Percentiles rank a stretch among this genome's conserved stretches.
Evolutionary conservation across 2,797 vertebrate species (phyloP).

Genomic region (Poecilia velifera): DNA sequence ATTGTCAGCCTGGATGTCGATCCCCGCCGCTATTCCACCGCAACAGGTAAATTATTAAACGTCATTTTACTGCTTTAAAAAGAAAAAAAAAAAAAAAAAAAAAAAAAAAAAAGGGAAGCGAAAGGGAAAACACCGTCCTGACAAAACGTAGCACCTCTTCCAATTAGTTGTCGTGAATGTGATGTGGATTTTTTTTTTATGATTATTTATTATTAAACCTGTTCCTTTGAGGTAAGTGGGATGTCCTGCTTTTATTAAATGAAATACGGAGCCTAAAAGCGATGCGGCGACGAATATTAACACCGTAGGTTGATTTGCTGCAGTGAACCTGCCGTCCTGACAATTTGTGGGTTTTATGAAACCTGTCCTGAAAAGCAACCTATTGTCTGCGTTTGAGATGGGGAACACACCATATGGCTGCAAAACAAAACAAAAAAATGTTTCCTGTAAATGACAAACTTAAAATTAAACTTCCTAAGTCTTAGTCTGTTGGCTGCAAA

Average conservation of each 20-base stretch:
- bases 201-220: background rate
- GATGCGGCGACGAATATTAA: constrained; percentile 15
- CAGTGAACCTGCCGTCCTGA: background rate
- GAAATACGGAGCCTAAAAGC: constrained; percentile 7
- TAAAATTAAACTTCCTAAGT: background rate
- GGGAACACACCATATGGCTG: constrained; percentile 14
- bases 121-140: background rate
- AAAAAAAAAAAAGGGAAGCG: no score
- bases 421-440: background rate
- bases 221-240: constrained; percentile 32
- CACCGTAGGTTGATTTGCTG: constrained; percentile 4
- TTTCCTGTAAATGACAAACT: background rate
- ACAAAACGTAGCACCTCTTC: background rate
- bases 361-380: background rate
- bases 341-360: constrained; percentile 1
- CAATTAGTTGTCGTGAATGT: background rate
- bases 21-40: constrained; percentile 32
- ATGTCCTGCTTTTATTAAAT: constrained; percentile 28
- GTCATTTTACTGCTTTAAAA: background rate
- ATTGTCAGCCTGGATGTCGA: constrained; percentile 53
- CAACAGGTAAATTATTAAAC: constrained; percentile 72
- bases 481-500: background rate
- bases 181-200: background rate
- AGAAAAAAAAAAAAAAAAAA: background rate
- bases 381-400: constrained; percentile 40